Evolutionary conservation across 2,797 vertebrate species (phyloP).

Genomic region (Diglossa cyanea): DNA sequence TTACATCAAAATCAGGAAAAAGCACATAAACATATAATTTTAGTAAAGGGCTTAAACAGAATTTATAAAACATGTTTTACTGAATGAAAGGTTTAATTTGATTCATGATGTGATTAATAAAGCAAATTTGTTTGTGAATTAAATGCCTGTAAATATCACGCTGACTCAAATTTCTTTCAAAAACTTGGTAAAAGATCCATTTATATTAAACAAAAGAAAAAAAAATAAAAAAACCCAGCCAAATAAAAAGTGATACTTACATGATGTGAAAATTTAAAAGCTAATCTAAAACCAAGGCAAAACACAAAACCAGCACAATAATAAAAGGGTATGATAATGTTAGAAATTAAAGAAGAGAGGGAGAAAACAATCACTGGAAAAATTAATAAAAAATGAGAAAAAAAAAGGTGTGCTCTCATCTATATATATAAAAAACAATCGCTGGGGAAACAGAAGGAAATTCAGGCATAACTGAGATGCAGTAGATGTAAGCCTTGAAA

Average conservation of each 20-base stretch:
- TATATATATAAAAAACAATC: not conserved
- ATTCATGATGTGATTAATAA: not conserved
- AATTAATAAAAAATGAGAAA: not conserved
- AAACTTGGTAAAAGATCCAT: not conserved
- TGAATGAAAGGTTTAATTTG: not conserved
- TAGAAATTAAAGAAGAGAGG: not conserved
- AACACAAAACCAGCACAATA: not conserved
- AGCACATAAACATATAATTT: not conserved
- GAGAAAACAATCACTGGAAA: not conserved
- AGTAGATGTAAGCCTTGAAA: not conserved
- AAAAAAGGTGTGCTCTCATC: rapidly evolving
- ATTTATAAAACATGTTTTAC: not conserved
- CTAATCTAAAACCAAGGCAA: not conserved
- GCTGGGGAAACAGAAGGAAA: not conserved
- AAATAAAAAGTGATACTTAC: not conserved
- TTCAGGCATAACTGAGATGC: not conserved
- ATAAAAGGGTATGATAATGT: not conserved
- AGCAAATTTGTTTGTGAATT: not conserved
- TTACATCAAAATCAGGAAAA: not conserved
- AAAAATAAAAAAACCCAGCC: rapidly evolving
- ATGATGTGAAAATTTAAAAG: not conserved
- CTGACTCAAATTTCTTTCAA: not conserved
- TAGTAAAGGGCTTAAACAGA: not conserved
- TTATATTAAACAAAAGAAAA: not conserved
- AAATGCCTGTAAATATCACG: not conserved